Evolutionary conservation across 2,888 invertebrate species (phyloP).

Genomic region (Brenthis daphne): DNA sequence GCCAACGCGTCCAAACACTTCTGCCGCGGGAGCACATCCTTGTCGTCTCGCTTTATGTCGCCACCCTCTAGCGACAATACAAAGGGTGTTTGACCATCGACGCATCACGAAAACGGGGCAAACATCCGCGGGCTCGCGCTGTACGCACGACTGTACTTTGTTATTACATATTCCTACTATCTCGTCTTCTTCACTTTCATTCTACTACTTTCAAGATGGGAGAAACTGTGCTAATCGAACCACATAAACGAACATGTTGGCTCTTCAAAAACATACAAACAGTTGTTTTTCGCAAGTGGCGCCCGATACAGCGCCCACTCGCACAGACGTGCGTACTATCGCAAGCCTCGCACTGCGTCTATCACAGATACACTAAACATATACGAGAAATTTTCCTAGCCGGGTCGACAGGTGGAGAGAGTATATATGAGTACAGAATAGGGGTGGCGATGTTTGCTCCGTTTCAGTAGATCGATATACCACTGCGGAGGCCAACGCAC

Average conservation of each 20-base stretch:
- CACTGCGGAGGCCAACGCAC: constrained; percentile 62
- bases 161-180: background rate
- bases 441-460: constrained; percentile 73
- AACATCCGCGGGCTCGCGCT: constrained; percentile 53
- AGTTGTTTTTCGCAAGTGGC: too few relatives aligned
- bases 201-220: too few relatives aligned
- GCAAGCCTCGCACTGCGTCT: background rate
- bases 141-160: background rate
- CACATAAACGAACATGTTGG: too few relatives aligned
- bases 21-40: constrained; percentile 98
- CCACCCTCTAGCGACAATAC: constrained; percentile 83
- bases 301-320: too few relatives aligned
- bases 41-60: constrained; percentile 88
- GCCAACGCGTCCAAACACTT: constrained; percentile 99
- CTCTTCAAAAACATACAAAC: too few relatives aligned
- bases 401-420: background rate
- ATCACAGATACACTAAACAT: too few relatives aligned
- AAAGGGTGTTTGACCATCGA: constrained; percentile 91
- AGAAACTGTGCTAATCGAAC: too few relatives aligned
- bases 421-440: constrained; percentile 17
- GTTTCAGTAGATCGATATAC: constrained; percentile 75
- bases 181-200: too few relatives aligned
- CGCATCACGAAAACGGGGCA: constrained; percentile 76
- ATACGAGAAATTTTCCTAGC: background rate
- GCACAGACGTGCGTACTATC: background rate